These are phyloP conservation scores for Rousettus madagascariensis DNA, from an alignment of 2,797 vertebrate genomes.

Conservation along the genomic window DNA sequence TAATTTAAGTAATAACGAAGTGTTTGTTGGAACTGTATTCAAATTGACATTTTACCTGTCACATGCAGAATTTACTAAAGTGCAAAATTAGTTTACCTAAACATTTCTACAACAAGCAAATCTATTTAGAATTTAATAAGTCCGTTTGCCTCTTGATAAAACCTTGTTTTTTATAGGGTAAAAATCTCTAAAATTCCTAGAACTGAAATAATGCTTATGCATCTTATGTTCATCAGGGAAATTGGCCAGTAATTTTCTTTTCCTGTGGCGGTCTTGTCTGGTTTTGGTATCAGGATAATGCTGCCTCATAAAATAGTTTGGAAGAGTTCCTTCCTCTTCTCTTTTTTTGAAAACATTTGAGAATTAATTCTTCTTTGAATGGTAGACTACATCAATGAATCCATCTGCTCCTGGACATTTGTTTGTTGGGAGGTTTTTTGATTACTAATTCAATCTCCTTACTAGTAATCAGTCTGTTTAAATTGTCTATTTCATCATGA, in stretches of 20 bases:
- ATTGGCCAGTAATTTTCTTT: not conserved
- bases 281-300: not conserved
- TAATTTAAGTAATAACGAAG: not conserved
- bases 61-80: not conserved
- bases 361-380: slow-evolving; percentile 19
- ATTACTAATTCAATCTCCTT: not conserved
- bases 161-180: not conserved
- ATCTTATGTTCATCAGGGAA: not conserved
- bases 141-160: slow-evolving; percentile 15
- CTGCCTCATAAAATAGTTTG: not conserved
- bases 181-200: not conserved
- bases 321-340: not conserved
- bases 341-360: not conserved
- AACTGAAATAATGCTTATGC: not conserved
- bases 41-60: slow-evolving; percentile 34
- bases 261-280: not conserved
- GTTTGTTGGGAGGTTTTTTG: not conserved
- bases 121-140: slow-evolving; percentile 21
- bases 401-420: not conserved
- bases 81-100: slow-evolving; percentile 11
- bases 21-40: slow-evolving; percentile 42
- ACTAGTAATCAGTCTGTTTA: not conserved
- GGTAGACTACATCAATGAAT: not conserved
- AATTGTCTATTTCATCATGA: not conserved
- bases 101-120: not conserved